A percentile compares a stretch with the other conserved stretches of the same genome.
Conservation (phyloP, 2,113 vertebrate species). For the Sula dactylatra region DNA sequence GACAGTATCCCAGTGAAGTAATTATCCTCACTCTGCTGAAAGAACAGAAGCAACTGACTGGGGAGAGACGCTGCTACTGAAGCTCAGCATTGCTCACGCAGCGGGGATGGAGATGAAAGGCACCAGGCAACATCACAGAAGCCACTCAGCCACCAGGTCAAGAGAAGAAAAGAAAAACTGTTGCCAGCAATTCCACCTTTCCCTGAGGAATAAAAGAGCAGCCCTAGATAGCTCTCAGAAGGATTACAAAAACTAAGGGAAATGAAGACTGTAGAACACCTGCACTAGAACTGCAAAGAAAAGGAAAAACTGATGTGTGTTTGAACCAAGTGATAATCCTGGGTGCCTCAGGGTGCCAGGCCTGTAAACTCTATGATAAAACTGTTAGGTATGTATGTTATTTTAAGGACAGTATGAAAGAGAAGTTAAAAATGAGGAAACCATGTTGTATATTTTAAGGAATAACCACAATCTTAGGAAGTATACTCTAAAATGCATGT, state of each 20-base stretch:
- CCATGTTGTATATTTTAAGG: background rate
- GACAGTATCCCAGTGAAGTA: conserved; percentile 46
- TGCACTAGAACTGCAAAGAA: background rate
- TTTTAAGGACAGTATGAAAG: background rate
- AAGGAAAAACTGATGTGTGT: background rate
- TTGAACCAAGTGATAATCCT: background rate
- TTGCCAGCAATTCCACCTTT: conserved; percentile 16
- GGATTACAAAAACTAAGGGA: background rate
- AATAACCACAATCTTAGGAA: background rate
- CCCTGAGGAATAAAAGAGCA: background rate
- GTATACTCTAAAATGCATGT: background rate
- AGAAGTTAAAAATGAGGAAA: background rate
- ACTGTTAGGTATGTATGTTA: background rate
- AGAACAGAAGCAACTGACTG: conserved; percentile 38
- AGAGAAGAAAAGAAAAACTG: conserved; percentile 7
- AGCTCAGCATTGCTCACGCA: background rate
- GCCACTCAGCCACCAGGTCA: conserved; percentile 23
- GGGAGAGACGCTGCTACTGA: background rate
- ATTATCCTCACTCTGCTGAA: conserved; percentile 46
- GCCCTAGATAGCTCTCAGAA: background rate
- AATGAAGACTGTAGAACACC: background rate
- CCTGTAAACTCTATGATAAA: background rate
- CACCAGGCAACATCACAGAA: conserved; percentile 22
- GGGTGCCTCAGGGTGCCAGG: background rate
- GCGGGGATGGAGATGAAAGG: conserved; percentile 48